phyloP scores from a whole-genome alignment of 1,140 invertebrate genomes.

The Penaeus chinensis region DNA sequence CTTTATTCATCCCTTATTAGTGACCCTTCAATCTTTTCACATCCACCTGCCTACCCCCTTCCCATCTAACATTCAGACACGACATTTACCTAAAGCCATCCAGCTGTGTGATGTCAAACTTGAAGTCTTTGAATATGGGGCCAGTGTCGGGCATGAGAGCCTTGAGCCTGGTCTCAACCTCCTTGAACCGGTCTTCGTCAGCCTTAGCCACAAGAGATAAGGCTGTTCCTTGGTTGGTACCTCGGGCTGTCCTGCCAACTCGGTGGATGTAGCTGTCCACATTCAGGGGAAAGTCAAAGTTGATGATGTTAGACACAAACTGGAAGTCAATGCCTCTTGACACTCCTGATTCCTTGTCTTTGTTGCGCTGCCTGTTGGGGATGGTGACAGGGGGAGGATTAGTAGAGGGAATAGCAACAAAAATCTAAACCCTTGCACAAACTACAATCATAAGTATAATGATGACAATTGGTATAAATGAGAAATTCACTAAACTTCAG shows the following conservation, averaged over 20 bases:
- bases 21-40: no score
- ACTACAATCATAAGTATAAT: neutral
- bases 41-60: no score
- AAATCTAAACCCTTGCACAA: conserved; percentile 9
- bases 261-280: conserved; percentile 92
- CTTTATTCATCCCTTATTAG: no score
- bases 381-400: conserved; percentile 53
- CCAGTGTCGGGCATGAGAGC: conserved; percentile 70
- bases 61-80: neutral
- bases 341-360: conserved; percentile 94
- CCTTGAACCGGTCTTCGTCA: conserved; percentile 81
- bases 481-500: conserved; percentile 12
- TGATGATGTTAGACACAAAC: conserved; percentile 96
- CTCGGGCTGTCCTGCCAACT: conserved; percentile 93
- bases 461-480: no score
- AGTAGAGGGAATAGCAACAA: conserved; percentile 2
- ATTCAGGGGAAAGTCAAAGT: conserved; percentile 95
- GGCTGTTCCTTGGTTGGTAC: conserved; percentile 92
- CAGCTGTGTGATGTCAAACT: conserved; percentile 56
- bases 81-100: conserved; percentile 58
- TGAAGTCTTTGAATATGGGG: conserved; percentile 55
- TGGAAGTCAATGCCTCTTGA: conserved; percentile 98
- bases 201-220: conserved; percentile 90
- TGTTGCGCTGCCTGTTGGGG: conserved; percentile 75
- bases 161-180: conserved; percentile 82